Base-by-base conservation (phyloP, 2,113 vertebrate species). In the Rhinoptilus africanus region DNA sequence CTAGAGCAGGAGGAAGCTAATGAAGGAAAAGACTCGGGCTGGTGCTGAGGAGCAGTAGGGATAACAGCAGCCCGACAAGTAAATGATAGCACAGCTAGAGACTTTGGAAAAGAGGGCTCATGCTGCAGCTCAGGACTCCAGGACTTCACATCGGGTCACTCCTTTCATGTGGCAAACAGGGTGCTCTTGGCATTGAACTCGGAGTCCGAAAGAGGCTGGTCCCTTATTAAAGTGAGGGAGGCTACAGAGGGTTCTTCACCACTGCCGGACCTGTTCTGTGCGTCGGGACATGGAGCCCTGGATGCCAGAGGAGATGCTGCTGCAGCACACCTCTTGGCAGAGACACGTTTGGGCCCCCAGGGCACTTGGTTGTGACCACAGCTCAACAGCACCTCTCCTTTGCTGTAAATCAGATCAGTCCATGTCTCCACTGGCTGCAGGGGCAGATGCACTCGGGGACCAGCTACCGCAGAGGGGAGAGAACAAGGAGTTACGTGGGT, bases 391-490 rank as follows among this genome's bases (percentile, higher is more conserved):
- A 1, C 5, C 14, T 22, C 9, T 3, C 47, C 63, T 91, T 68
- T 35, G 43, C 12, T 76, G 35, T 60, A 45, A 63, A 41, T 53
- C 34, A 48, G 39, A 18, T 60, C 4, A 2, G 50, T 10, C 71
- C 15, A 19, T 12, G 9, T 88, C 43, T 85, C 39, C 26, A 78
- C 34, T 69, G 85, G 23, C 63, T 60, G 18, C 3, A 1, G 10
- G 19, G 5, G 6, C 1, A 74, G 51, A 71, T 2, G 13, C 10
- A 2, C 28, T 67, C 0, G 0, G 28, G 34, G 43, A 35, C 32
- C 34, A 82, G 28, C 14, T 13, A 32, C 27, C 1, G 34, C 74
- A 93, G 54, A 64, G 18, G 19, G n/a, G 39, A 37, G 71, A 85
- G 34, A 47, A 41, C 1, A 2, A 93, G 19, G 28, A 72, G 8